phyloP scores from a whole-genome alignment of 2,113 vertebrate species.

The Cavia aperea region DNA sequence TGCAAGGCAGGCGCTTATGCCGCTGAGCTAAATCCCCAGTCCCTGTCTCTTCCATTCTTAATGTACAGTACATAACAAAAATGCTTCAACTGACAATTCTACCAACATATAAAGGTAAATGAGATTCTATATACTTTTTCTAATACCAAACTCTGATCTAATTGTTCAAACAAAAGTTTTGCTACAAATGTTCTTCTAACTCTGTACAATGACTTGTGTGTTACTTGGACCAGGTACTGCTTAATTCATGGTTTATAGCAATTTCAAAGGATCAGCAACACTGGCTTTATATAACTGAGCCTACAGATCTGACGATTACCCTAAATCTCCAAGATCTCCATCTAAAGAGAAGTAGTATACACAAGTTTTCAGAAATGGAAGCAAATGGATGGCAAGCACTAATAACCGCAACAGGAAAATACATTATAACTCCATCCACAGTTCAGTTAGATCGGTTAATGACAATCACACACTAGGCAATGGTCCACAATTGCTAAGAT shows the following conservation, averaged over 20 bases:
- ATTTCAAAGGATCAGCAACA: neutral
- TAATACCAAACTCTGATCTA: conserved; percentile 22
- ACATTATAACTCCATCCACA: neutral
- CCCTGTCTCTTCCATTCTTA: neutral
- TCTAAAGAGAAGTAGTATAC: neutral
- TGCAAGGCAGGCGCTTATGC: too few species aligned
- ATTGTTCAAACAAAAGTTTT: conserved; percentile 23
- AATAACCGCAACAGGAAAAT: neutral
- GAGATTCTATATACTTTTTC: neutral
- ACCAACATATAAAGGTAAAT: neutral
- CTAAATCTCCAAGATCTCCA: conserved; percentile 2
- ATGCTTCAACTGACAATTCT: neutral
- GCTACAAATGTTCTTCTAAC: conserved; percentile 28
- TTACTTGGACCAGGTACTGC: neutral
- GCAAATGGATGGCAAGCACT: neutral
- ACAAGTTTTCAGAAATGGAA: conserved; percentile 14
- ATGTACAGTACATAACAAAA: neutral
- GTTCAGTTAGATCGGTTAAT: conserved; percentile 17
- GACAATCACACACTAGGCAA: conserved; percentile 28
- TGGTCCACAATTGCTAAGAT: neutral
- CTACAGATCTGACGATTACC: neutral
- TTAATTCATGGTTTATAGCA: conserved; percentile 16
- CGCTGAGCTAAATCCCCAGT: too few species aligned
- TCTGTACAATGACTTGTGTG: neutral
- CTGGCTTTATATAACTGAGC: neutral